phyloP scores from a whole-genome alignment of 2,113 vertebrate species.

The Scomber japonicus region DNA sequence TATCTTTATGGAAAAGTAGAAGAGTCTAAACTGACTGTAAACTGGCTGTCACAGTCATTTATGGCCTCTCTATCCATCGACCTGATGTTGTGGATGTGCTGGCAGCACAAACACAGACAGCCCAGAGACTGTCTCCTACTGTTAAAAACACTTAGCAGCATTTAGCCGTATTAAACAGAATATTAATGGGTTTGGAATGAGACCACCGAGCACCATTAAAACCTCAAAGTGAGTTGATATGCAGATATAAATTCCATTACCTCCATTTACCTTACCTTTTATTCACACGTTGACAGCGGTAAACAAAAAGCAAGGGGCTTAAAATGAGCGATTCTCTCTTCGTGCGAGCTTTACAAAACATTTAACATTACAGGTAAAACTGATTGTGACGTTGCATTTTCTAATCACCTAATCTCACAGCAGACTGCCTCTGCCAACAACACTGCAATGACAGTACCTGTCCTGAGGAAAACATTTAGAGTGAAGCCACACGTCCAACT shows the following conservation, averaged over 20 bases:
- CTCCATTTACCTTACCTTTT: conserved; percentile 79
- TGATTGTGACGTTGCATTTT: conserved; percentile 70
- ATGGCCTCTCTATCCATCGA: conserved; percentile 65
- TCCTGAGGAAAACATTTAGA: conserved; percentile 55
- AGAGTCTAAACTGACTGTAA: conserved; percentile 69
- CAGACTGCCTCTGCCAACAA: conserved; percentile 56
- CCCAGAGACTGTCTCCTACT: conserved; percentile 66
- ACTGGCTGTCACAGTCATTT: conserved; percentile 74
- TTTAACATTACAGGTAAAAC: conserved; percentile 49
- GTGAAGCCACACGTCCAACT: conserved; percentile 57
- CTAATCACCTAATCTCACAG: conserved; percentile 67
- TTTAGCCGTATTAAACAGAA: conserved; percentile 79
- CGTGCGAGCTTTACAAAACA: conserved; percentile 36
- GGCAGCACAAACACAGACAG: conserved; percentile 75
- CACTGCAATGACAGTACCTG: conserved; percentile 62
- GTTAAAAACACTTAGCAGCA: conserved; percentile 73
- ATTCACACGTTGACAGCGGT: conserved; percentile 79
- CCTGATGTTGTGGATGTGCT: conserved; percentile 75
- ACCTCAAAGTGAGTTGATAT: conserved; percentile 74
- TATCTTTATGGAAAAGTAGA: conserved; percentile 58
- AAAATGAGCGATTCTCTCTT: conserved; percentile 42
- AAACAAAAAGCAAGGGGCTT: conserved; percentile 77
- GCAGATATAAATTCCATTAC: conserved; percentile 78
- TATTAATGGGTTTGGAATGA: conserved; percentile 77
- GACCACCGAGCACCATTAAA: conserved; percentile 73